These are phyloP conservation scores for Chrysodeixis includens DNA, from an alignment of 2,888 invertebrate species.

Conservation along the genomic window DNA sequence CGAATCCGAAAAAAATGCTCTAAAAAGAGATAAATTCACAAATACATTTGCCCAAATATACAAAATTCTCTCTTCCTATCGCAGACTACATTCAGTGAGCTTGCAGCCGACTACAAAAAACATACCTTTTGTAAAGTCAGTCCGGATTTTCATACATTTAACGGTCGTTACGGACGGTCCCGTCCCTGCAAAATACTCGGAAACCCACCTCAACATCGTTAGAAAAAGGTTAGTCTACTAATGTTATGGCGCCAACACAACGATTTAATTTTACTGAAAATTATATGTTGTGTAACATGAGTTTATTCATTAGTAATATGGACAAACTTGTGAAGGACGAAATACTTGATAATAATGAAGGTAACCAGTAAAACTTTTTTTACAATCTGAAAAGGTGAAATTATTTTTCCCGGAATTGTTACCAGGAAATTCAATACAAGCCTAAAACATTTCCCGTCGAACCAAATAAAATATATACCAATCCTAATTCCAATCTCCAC, in stretches of 20 bases:
- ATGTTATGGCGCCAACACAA: slow-evolving; percentile 5
- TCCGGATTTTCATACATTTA: slow-evolving; percentile 3
- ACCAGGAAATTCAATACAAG: background rate
- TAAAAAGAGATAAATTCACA: no score
- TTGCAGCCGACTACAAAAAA: background rate
- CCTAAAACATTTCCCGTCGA: slow-evolving; percentile 18
- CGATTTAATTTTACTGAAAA: background rate
- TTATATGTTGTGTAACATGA: background rate
- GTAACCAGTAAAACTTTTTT: background rate
- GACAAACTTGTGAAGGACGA: background rate
- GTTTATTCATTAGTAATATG: background rate
- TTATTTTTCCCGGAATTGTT: background rate
- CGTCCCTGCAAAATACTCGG: slow-evolving; percentile 1
- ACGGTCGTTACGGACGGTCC: slow-evolving; percentile 2
- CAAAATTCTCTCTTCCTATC: background rate
- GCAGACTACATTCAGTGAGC: background rate
- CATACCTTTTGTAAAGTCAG: background rate
- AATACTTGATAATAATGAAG: background rate
- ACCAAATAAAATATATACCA: slow-evolving; percentile 27
- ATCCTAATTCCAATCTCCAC: slow-evolving; percentile 34
- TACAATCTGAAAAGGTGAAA: background rate
- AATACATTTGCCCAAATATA: no score
- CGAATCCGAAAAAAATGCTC: no score
- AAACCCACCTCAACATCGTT: slow-evolving; percentile 7
- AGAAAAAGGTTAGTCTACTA: slow-evolving; percentile 8